Percentiles rank a stretch among this genome's conserved stretches.
Conservation (phyloP, 2,113 vertebrate species). For the Solea senegalensis region DNA sequence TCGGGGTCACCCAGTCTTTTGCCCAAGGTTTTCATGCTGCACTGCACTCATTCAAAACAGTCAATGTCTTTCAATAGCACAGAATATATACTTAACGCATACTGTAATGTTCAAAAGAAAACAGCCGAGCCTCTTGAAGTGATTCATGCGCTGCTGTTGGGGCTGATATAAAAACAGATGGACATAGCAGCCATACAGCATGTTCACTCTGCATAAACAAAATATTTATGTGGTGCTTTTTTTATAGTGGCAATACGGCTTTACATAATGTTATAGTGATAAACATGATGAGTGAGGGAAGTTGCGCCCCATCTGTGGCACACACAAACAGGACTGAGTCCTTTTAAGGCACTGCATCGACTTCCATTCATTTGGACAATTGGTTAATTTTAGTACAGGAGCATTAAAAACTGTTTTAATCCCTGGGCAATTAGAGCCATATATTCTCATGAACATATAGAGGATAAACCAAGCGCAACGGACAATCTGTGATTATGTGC, state of each 20-base stretch:
- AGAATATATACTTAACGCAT: constrained; percentile 27
- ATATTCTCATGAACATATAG: too few relatives aligned
- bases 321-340: not conserved
- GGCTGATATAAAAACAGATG: constrained; percentile 26
- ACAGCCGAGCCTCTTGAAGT: constrained; percentile 37
- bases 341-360: too few relatives aligned
- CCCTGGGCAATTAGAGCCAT: too few relatives aligned
- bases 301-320: not conserved
- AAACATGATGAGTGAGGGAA: constrained; percentile 34
- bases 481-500: too few relatives aligned
- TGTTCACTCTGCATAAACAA: constrained; percentile 6
- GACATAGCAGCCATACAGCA: constrained; percentile 29
- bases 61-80: constrained; percentile 7
- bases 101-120: constrained; percentile 15
- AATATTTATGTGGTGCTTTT: constrained; percentile 45
- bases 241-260: constrained; percentile 33
- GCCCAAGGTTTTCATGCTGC: constrained; percentile 22
- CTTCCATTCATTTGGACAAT: too few relatives aligned
- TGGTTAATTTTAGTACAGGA: too few relatives aligned
- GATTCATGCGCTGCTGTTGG: constrained; percentile 21
- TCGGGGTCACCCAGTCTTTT: constrained; percentile 27
- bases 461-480: too few relatives aligned
- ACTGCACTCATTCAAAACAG: constrained; percentile 37
- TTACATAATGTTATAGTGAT: constrained; percentile 41
- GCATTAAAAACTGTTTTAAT: too few relatives aligned